Conservation (phyloP, 2,113 vertebrate genomes). For the Nothocercus nigrocapillus region DNA sequence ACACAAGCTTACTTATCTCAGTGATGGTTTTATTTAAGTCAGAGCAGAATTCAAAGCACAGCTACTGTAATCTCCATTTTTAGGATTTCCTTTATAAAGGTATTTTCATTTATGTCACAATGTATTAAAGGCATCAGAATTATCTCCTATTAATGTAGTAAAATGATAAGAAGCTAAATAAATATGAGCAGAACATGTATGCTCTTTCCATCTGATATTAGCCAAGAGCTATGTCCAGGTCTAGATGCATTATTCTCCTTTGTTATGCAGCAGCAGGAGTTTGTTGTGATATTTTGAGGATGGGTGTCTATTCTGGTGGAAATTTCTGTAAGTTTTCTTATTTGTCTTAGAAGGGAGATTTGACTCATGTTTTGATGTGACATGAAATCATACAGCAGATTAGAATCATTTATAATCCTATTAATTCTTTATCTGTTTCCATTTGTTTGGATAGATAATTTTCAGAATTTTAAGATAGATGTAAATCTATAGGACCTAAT, state of each 20-base stretch:
- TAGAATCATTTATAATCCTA: conserved; percentile 21
- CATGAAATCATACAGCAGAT: conserved; percentile 46
- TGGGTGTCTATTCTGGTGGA: neutral
- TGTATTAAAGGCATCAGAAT: neutral
- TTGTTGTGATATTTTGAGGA: neutral
- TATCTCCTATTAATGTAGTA: neutral
- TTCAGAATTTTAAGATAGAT: conserved; percentile 24
- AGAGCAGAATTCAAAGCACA: neutral
- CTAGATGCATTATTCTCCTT: neutral
- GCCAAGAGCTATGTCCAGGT: neutral
- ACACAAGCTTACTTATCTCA: neutral
- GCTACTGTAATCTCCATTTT: neutral
- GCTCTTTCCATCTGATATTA: neutral
- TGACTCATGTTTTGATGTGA: conserved; percentile 32
- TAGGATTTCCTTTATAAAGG: neutral
- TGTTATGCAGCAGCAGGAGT: neutral
- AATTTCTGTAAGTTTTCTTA: neutral
- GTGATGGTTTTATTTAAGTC: neutral
- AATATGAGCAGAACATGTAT: neutral
- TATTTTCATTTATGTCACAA: neutral
- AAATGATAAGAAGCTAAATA: neutral
- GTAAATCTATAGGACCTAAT: neutral
- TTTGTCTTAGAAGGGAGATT: neutral
- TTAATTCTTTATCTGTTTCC: conserved; percentile 24
- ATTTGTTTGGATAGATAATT: conserved; percentile 19